phyloP scores from a whole-genome alignment of 2,797 vertebrate genomes.

The Halcyon leucocephala region DNA sequence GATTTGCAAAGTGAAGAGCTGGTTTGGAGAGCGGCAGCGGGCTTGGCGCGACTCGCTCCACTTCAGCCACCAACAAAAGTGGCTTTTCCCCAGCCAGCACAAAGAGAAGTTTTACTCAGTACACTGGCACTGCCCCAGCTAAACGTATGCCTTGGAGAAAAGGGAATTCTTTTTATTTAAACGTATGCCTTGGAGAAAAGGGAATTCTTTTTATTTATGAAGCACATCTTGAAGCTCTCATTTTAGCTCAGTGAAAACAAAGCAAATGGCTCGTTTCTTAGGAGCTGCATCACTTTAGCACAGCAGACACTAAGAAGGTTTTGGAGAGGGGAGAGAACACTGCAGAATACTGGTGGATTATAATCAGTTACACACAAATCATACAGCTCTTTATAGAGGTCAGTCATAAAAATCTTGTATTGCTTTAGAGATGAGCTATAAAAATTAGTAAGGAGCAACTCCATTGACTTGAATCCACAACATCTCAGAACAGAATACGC shows the following conservation, averaged over 20 bases:
- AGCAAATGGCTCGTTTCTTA: not conserved
- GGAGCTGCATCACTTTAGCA: not conserved
- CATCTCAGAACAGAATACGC: not conserved
- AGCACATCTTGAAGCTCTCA: not conserved
- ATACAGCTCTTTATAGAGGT: not conserved
- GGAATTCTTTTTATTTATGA: not conserved
- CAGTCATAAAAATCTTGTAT: not conserved
- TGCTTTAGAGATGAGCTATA: not conserved
- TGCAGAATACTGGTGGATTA: not conserved
- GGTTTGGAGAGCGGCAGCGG: not conserved
- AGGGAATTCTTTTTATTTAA: not conserved
- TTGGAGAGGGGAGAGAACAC: not conserved
- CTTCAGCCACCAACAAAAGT: not conserved
- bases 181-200: not conserved
- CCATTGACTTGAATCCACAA: not conserved
- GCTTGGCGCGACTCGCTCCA: rapidly evolving
- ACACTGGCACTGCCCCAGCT: not conserved
- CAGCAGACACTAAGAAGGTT: not conserved
- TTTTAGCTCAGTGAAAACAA: not conserved
- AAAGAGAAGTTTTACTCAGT: not conserved
- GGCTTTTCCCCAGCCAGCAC: not conserved
- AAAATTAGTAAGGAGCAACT: not conserved
- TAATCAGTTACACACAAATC: not conserved
- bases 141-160: not conserved
- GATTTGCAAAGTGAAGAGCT: not conserved